Base-by-base conservation (phyloP, 2,113 vertebrate genomes). In the Amphilophus citrinellus region DNA sequence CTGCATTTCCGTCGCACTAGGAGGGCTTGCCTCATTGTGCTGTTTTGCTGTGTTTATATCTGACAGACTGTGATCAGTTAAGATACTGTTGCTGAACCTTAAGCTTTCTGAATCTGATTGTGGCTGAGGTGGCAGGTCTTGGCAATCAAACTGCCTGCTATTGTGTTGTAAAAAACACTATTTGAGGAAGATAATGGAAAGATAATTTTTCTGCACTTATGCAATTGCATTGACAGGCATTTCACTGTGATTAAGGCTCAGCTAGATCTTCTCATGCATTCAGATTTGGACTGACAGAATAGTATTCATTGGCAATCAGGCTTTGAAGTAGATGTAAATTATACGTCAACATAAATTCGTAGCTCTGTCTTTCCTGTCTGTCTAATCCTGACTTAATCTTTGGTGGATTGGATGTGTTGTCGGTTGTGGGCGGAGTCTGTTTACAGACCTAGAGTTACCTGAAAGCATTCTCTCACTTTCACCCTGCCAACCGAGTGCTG, bases 71-170 rank as follows among this genome's bases (percentile, higher is more conserved):
- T 27, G 57, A 77, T 88, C 79, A 81, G 86, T 85, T 66, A 85
- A 90, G 84, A 79, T 84, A 63, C 73, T 91, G 68, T 56, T 88
- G 78, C 79, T 93, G 91, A 91, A 94, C 93, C 87, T 90, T 94
- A 85, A 88, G 65, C 89, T 87, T 87, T 77, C 53, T 87, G 39
- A 80, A 58, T 87, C 85, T 83, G 86, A 88, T 92, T 92, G 57
- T 13, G 57, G 58, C 65, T 77, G 84, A 89, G 53, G 17, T 88
- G 57, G 63, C 63, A 30, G 65, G 71, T 47, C 15, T 27, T 61
- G 10, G 8, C 76, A 91, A 93, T 93, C 93, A 87, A 61, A 73
- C 32, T 47, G 35, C 73, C 57, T 61, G 76, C 60, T 77, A 9
- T 81, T 56, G 60, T 35, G 87, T 57, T 62, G 27, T 89, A 89